These are phyloP conservation scores for Sorex fumeus DNA, from an alignment of 2,113 vertebrate species.

Conservation along the genomic window DNA sequence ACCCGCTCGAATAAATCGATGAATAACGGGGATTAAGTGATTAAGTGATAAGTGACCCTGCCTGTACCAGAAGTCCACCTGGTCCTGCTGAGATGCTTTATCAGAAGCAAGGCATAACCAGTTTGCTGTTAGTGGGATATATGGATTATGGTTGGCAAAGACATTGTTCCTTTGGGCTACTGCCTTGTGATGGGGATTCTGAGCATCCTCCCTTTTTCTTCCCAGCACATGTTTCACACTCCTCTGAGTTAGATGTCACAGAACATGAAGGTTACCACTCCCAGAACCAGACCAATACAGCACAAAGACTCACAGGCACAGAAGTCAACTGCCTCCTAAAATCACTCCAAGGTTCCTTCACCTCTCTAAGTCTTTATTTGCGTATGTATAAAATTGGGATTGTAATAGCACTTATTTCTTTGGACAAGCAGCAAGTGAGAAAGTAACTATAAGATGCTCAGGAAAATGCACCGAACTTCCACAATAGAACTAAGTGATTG, in stretches of 20 bases:
- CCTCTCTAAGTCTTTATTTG: not conserved
- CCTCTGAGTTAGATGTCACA: slow-evolving; percentile 30
- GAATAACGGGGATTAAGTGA: too few species aligned
- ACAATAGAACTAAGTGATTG: not conserved
- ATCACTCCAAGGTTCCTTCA: not conserved
- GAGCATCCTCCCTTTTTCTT: slow-evolving; percentile 17
- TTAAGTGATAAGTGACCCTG: too few species aligned
- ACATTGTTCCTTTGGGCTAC: slow-evolving; percentile 38
- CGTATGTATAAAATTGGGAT: not conserved
- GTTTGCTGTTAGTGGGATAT: not conserved
- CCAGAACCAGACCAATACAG: not conserved
- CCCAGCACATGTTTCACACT: slow-evolving; percentile 7
- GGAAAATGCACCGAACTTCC: not conserved
- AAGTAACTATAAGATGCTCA: not conserved
- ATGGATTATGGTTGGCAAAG: not conserved
- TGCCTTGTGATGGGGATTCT: not conserved
- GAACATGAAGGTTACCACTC: not conserved
- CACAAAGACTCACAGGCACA: not conserved
- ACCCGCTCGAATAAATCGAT: too few species aligned
- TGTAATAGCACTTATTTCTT: not conserved
- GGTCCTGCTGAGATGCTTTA: slow-evolving; percentile 54
- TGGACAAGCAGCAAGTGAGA: not conserved
- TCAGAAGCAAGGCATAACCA: slow-evolving; percentile 53
- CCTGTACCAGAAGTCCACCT: too few species aligned
- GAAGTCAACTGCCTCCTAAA: fast-evolving